These are phyloP conservation scores for Eulemur coronatus DNA, from an alignment of 2,797 vertebrate species.

Conservation along the genomic window DNA sequence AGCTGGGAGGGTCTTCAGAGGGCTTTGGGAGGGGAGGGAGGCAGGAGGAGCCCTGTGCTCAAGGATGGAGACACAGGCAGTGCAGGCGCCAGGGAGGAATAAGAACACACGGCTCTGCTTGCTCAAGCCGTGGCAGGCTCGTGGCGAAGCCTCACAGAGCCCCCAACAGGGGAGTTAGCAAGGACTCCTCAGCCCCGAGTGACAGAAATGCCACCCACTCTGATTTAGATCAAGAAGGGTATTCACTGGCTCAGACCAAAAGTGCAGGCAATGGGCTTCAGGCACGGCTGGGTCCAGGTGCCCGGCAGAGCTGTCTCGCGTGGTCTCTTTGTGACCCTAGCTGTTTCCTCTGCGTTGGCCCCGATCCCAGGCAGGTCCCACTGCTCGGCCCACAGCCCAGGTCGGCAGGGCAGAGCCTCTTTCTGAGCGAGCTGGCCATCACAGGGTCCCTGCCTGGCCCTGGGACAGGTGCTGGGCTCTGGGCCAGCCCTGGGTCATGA, in stretches of 20 bases:
- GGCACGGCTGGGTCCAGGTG: background rate
- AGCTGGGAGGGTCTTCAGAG: background rate
- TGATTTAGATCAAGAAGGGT: background rate
- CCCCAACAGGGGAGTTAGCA: background rate
- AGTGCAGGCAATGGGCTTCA: background rate
- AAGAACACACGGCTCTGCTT: background rate
- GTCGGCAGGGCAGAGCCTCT: background rate
- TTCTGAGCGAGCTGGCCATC: background rate
- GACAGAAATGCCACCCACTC: background rate
- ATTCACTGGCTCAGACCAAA: background rate
- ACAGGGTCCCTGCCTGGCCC: background rate
- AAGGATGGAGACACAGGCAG: background rate
- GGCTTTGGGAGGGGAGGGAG: background rate
- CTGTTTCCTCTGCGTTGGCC: background rate
- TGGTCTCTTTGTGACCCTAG: background rate
- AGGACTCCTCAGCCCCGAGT: background rate
- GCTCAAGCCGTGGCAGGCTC: background rate
- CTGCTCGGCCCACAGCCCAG: background rate
- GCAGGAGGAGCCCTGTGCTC: background rate
- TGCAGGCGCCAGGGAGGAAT: background rate
- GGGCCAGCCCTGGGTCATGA: background rate
- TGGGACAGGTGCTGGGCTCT: background rate
- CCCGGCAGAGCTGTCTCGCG: too few species aligned
- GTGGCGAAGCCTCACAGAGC: fast-evolving
- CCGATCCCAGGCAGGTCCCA: background rate